Evolutionary conservation across 2,797 vertebrate genomes (phyloP).

Genomic region (Arrhamphus sclerolepis): DNA sequence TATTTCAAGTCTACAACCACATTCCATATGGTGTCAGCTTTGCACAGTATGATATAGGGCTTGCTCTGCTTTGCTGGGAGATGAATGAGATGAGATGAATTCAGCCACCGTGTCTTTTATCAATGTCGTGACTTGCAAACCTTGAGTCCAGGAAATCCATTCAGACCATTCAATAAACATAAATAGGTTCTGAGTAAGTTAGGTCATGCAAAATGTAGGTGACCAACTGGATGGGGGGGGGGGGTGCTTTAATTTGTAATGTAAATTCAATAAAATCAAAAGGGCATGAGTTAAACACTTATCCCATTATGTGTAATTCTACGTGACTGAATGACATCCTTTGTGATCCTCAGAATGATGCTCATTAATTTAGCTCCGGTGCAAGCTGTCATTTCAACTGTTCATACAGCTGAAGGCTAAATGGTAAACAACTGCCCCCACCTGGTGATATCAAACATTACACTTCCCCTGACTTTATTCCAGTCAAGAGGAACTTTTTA

Average conservation of each 20-base stretch:
- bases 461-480: conserved; percentile 15
- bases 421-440: conserved; percentile 78
- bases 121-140: neutral
- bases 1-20: conserved; percentile 72
- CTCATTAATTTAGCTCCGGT: conserved; percentile 30
- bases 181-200: conserved; percentile 23
- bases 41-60: conserved; percentile 29
- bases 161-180: conserved; percentile 9
- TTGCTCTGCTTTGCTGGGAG: conserved; percentile 25
- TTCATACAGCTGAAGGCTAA: conserved; percentile 21
- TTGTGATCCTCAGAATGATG: conserved; percentile 9
- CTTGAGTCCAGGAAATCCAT: conserved; percentile 5
- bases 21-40: conserved; percentile 72
- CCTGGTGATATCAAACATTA: conserved; percentile 60
- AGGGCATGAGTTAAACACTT: neutral
- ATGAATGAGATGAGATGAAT: conserved; percentile 49
- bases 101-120: conserved; percentile 18
- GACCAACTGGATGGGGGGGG: too few species aligned
- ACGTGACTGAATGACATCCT: conserved; percentile 10
- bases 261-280: neutral
- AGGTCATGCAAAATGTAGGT: conserved; percentile 7
- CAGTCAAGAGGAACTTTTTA: neutral
- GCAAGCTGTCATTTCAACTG: conserved; percentile 41
- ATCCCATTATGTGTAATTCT: conserved; percentile 6
- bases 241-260: neutral